These are phyloP conservation scores for Stenodema calcarata DNA, from an alignment of 2,888 invertebrate species.

Conservation along the genomic window DNA sequence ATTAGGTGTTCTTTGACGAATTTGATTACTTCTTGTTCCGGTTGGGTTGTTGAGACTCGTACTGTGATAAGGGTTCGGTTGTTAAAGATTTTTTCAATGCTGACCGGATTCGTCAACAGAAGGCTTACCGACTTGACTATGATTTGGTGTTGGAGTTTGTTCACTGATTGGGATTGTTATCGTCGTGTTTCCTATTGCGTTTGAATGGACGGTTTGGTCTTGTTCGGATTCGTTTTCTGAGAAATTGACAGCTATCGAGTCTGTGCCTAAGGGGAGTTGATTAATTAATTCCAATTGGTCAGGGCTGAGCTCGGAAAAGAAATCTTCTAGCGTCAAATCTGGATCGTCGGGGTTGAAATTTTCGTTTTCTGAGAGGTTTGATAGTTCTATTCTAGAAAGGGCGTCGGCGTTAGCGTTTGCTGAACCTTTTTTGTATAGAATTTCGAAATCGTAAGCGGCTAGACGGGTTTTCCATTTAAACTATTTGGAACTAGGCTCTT, in stretches of 20 bases:
- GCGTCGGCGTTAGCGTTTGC: neutral
- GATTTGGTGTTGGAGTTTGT: neutral
- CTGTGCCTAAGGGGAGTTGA: neutral
- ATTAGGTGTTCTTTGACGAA: conserved; percentile 18
- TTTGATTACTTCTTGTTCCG: conserved; percentile 9
- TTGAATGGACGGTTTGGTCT: neutral
- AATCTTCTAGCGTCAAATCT: neutral
- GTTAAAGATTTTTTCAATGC: neutral
- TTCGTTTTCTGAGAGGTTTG: neutral
- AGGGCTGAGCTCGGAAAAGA: neutral
- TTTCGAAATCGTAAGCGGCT: neutral
- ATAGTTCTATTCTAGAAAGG: neutral
- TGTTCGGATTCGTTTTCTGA: neutral
- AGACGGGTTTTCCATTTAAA: conserved; percentile 56
- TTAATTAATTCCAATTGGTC: neutral
- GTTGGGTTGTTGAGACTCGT: neutral
- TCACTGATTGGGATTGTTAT: neutral
- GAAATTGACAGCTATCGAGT: neutral
- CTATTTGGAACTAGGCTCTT: conserved; percentile 58
- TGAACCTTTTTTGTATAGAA: neutral
- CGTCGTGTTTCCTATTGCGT: neutral
- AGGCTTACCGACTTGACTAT: neutral
- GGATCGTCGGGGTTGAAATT: neutral
- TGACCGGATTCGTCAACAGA: neutral
- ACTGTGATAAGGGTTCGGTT: neutral